Evolutionary conservation across 2,888 invertebrate species (phyloP).

Genomic region (Drosophila koepferae): DNA sequence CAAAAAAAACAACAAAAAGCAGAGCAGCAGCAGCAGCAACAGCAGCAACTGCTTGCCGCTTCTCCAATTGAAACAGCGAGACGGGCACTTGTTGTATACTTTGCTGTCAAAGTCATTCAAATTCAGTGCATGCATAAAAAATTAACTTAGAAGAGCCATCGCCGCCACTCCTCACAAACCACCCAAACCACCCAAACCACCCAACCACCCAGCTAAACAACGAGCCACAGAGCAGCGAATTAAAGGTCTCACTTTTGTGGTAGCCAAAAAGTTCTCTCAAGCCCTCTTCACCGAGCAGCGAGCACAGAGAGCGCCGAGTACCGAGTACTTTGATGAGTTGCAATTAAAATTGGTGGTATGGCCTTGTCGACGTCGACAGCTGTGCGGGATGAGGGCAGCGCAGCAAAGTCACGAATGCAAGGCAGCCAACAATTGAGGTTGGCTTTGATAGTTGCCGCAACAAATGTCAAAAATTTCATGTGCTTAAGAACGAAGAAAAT

Average conservation of each 20-base stretch:
- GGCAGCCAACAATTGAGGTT: conserved; percentile 27
- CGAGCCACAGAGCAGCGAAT: conserved; percentile 42
- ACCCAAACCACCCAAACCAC: not conserved
- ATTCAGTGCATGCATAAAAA: conserved; percentile 75
- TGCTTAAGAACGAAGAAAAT: not conserved
- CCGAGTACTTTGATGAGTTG: conserved; percentile 52
- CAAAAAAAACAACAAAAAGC: conserved; percentile 3
- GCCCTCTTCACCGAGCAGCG: conserved; percentile 28
- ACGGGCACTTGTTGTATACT: conserved; percentile 56
- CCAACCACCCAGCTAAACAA: conserved; percentile 40
- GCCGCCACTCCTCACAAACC: not conserved
- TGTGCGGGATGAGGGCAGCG: not conserved
- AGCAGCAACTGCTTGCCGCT: conserved; percentile 4
- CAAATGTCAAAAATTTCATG: conserved; percentile 15
- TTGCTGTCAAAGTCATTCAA: conserved; percentile 73
- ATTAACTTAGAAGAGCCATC: conserved; percentile 57
- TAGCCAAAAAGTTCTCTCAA: conserved; percentile 51
- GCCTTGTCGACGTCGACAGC: conserved; percentile 30
- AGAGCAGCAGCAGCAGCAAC: conserved; percentile 6
- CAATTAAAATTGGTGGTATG: conserved; percentile 56
- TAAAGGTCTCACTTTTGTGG: conserved; percentile 61
- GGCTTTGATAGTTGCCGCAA: conserved; percentile 28
- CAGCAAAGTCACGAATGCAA: not conserved
- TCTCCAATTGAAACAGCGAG: conserved; percentile 35
- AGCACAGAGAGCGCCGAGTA: not conserved